A percentile compares a stretch with the other conserved stretches of the same genome.
Evolutionary conservation across 2,888 invertebrate genomes (phyloP).

Genomic region (Drosophila pseudotakahashii): DNA sequence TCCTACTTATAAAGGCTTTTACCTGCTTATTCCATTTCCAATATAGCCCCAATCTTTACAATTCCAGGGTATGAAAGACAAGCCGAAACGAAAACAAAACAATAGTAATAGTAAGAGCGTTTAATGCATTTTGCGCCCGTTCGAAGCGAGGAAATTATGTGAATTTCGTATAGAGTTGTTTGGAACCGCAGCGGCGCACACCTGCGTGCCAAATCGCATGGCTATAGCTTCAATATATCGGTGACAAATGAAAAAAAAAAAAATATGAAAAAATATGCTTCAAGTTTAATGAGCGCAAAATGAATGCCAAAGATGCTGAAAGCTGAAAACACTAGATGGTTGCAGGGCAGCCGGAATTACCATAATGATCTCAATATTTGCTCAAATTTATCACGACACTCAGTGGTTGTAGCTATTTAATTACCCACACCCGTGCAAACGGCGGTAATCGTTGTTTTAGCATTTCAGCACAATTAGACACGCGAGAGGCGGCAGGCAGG

Average conservation of each 20-base stretch:
- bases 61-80: slow-evolving; percentile 6
- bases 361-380: slow-evolving; percentile 80
- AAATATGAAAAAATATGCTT: slow-evolving; percentile 41
- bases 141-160: slow-evolving; percentile 70
- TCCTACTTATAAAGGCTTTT: no score
- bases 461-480: slow-evolving; percentile 66
- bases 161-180: slow-evolving; percentile 54
- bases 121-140: slow-evolving; percentile 73
- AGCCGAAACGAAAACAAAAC: slow-evolving; percentile 23
- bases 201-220: slow-evolving; percentile 68
- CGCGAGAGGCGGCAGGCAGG: slow-evolving; percentile 67
- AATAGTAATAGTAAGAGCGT: slow-evolving; percentile 43
- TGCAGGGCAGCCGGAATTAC: slow-evolving; percentile 63
- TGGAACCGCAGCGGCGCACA: slow-evolving; percentile 56
- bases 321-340: slow-evolving; percentile 24
- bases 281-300: slow-evolving; percentile 64
- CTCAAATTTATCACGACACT: slow-evolving; percentile 72
- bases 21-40: no score
- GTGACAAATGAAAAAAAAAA: slow-evolving; percentile 55
- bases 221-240: slow-evolving; percentile 49
- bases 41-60: neutral
- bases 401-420: slow-evolving; percentile 50
- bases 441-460: slow-evolving; percentile 16
- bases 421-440: slow-evolving; percentile 48
- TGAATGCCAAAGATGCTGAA: slow-evolving; percentile 43